Percentiles rank a stretch among this genome's conserved stretches.
These are phyloP conservation scores for Ifrita kowaldi DNA, from an alignment of 2,113 vertebrate genomes.

Conservation along the genomic window DNA sequence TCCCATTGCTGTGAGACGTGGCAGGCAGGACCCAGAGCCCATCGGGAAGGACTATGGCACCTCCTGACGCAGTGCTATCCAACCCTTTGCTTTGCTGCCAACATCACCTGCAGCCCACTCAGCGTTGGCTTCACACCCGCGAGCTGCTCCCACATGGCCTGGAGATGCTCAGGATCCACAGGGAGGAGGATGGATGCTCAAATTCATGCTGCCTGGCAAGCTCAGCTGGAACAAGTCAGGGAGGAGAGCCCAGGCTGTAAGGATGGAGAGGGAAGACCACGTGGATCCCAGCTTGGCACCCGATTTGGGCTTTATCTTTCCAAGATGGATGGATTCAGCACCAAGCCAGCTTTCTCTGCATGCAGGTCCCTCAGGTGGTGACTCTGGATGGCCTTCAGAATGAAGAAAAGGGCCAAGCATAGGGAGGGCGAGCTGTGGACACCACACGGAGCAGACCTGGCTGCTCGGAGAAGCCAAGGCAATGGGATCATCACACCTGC, in stretches of 20 bases:
- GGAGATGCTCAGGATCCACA: background rate
- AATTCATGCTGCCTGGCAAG: background rate
- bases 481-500: background rate
- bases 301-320: background rate
- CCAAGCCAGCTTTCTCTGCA: background rate
- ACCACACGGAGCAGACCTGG: background rate
- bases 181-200: background rate
- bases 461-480: background rate
- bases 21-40: background rate
- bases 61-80: background rate
- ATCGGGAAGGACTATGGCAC: fast-evolving
- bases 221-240: background rate
- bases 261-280: background rate
- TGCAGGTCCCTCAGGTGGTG: background rate
- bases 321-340: background rate
- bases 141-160: background rate
- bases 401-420: background rate
- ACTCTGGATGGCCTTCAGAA: background rate
- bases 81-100: background rate
- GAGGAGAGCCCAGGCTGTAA: background rate
- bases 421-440: fast-evolving
- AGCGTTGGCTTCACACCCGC: background rate
- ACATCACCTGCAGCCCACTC: background rate
- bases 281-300: background rate
- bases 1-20: fast-evolving